A percentile compares a stretch with the other conserved stretches of the same genome.
Conservation (phyloP, 1,140 invertebrate genomes). For the Anastrepha obliqua region DNA sequence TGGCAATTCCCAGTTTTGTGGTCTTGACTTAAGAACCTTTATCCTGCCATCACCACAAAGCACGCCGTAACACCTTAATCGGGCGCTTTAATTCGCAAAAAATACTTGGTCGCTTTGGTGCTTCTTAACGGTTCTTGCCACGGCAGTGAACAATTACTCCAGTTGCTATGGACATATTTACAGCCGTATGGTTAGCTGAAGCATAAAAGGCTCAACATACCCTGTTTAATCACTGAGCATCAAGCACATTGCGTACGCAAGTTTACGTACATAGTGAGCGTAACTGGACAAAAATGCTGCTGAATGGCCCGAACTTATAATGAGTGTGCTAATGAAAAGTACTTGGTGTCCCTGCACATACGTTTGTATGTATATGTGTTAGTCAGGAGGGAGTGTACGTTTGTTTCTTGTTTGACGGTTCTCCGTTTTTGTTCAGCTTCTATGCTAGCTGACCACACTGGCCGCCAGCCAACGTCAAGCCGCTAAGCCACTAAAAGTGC, state of each 20-base stretch:
- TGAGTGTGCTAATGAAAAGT: constrained; percentile 3
- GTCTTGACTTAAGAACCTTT: not conserved
- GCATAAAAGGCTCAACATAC: constrained; percentile 22
- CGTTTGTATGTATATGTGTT: not conserved
- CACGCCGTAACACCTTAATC: not conserved
- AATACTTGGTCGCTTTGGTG: not conserved
- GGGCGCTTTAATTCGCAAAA: not conserved
- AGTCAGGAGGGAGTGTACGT: not conserved
- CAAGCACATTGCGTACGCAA: too few species aligned
- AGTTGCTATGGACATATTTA: not conserved
- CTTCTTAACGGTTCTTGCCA: not conserved
- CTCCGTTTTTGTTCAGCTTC: not conserved
- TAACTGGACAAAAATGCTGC: too few species aligned
- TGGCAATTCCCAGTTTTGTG: not conserved
- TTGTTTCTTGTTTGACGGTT: not conserved
- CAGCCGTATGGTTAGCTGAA: not conserved
- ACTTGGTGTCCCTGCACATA: not conserved
- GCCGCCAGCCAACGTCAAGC: constrained; percentile 8
- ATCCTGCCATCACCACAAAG: not conserved
- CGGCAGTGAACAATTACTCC: not conserved
- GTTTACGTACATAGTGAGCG: too few species aligned
- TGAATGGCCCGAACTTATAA: too few species aligned
- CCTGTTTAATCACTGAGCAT: too few species aligned
- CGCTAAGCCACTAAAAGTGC: not conserved
- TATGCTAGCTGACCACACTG: constrained; percentile 1